Base-by-base conservation (phyloP, 2,113 vertebrate species). In the Ammodytes dubius region DNA sequence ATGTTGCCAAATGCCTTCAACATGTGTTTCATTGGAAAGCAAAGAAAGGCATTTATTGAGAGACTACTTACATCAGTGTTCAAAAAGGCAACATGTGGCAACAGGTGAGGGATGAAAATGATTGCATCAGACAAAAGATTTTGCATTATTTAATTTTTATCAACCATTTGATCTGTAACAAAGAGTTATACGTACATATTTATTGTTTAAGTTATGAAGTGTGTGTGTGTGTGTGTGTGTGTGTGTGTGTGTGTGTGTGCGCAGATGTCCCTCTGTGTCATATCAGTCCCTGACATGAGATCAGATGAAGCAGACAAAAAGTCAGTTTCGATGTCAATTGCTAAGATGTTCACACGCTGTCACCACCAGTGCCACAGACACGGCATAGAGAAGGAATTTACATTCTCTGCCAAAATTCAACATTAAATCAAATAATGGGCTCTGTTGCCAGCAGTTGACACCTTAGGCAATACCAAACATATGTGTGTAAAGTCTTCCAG, bases 401-500 rank as follows among this genome's bases (percentile, higher is more conserved):
- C 14, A 52, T 19, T 63, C 54, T 64, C 60, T 80, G 74, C 81
- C 83, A 79, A 45, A 75, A 1, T 37, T 74, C n/a, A 2, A 12
- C 37, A 37, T 86, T 49, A 66, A 79, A 56, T 66, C 9, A 57
- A 39, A 63, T 7, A 35, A 60, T 15, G 14, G 67, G 70, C 56
- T 81, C 42, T 77, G 45, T 68, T 83, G 76, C 74, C 64, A 77
- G 57, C 42, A 27, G 27, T 27, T 78, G 70, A 83, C 43, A 10
- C 66, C 43, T 42, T 0, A 1, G 10, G 56, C 39, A 61, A 69
- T 66, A 69, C 43, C 84, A 82, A 77, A 66, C 35, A 12, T 81
- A 7, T 69, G 52, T 27, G 52, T 27, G 13, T 46, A 60, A 79
- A 76, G 13, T 52, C 2, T 4, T 53, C 4, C n/a, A 40, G 60